phyloP scores from a whole-genome alignment of 2,888 invertebrate genomes.

The Parasteatoda lunata region DNA sequence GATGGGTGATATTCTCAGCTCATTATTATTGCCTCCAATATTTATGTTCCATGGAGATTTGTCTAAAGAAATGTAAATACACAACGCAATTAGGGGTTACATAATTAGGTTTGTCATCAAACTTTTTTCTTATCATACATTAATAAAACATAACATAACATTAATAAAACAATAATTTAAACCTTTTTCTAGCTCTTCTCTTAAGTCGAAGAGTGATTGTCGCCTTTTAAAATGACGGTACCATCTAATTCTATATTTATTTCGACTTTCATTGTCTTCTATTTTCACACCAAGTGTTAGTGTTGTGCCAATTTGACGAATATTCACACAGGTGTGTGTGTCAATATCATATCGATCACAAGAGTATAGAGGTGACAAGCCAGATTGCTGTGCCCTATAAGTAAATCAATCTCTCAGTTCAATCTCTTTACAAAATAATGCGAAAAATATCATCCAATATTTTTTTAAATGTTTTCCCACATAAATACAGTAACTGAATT shows the following conservation, averaged over 20 bases:
- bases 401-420: too few relatives aligned
- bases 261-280: background rate
- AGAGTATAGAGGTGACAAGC: conserved; percentile 24
- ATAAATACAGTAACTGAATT: too few relatives aligned
- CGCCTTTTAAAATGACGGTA: conserved; percentile 29
- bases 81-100: too few relatives aligned
- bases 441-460: too few relatives aligned
- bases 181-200: conserved; percentile 10
- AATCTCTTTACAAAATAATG: too few relatives aligned
- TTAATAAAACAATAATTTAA: too few relatives aligned
- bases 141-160: too few relatives aligned
- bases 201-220: background rate
- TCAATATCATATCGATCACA: conserved; percentile 29
- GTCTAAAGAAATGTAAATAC: background rate
- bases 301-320: conserved; percentile 42
- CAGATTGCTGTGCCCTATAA: background rate
- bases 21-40: conserved; percentile 39
- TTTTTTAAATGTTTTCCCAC: too few relatives aligned
- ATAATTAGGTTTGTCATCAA: too few relatives aligned
- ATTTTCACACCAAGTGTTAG: conserved; percentile 28
- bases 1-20: conserved; percentile 48
- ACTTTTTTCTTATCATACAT: too few relatives aligned
- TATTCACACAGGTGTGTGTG: conserved; percentile 15
- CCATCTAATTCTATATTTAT: conserved; percentile 20
- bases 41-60: conserved; percentile 54